phyloP scores from a whole-genome alignment of 2,888 invertebrate species.

The Portevinia maculata region DNA sequence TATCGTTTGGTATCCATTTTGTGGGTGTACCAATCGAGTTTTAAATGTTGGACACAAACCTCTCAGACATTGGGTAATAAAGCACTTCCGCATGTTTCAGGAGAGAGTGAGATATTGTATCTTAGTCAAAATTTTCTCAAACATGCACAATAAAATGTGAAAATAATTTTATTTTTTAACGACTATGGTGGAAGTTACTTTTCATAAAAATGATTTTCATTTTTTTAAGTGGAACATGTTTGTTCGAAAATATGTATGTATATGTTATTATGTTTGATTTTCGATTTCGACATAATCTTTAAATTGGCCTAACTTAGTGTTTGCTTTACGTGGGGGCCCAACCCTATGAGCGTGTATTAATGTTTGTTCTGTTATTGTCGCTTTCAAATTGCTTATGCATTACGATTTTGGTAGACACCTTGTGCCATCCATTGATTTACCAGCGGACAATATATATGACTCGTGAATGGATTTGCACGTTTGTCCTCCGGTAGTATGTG shows the following conservation, averaged over 20 bases:
- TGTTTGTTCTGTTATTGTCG: constrained; percentile 54
- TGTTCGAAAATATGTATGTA: constrained; percentile 28
- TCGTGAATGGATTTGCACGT: constrained; percentile 38
- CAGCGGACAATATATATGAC: constrained; percentile 22
- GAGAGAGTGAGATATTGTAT: background rate
- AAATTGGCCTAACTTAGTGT: constrained; percentile 39
- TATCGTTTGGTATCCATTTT: constrained; percentile 15
- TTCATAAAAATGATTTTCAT: no score
- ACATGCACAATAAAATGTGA: background rate
- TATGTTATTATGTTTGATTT: constrained; percentile 29
- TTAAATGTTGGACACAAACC: background rate
- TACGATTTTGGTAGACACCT: constrained; percentile 45
- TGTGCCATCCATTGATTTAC: constrained; percentile 38
- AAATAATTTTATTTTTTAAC: constrained; percentile 16
- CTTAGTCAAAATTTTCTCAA: background rate
- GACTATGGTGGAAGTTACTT: background rate
- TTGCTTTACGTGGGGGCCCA: constrained; percentile 45
- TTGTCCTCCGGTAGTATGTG: constrained; percentile 50
- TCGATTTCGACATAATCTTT: constrained; percentile 42
- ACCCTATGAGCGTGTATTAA: constrained; percentile 29
- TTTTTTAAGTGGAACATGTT: constrained; percentile 51
- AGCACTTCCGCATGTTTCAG: constrained; percentile 6
- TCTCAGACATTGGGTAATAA: background rate
- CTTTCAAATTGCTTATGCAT: constrained; percentile 57
- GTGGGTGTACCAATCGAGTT: constrained; percentile 8